Percentiles rank a stretch among this genome's conserved stretches.
Evolutionary conservation across 2,113 vertebrate genomes (phyloP).

Genomic region (Hemibagrus wyckioides): DNA sequence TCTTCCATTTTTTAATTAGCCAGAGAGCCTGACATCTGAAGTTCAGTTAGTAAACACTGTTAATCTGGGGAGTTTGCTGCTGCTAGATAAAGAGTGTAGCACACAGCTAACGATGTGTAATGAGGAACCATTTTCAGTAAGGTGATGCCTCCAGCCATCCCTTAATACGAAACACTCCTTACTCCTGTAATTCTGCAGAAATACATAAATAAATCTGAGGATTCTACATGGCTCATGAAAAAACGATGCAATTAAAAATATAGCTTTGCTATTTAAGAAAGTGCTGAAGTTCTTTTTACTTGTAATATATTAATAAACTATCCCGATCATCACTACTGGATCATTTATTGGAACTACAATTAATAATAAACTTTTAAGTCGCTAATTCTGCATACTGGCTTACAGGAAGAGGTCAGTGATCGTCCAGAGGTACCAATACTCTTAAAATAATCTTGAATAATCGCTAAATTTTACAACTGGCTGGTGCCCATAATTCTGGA

Average conservation of each 20-base stretch:
- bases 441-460: neutral
- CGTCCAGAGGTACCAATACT: neutral
- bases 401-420: neutral
- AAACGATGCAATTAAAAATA: neutral
- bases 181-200: conserved; percentile 3
- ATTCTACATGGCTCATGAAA: neutral
- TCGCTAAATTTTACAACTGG: neutral
- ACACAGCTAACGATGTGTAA: neutral
- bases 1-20: conserved; percentile 31
- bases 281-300: neutral
- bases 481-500: neutral
- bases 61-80: neutral
- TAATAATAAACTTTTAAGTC: neutral
- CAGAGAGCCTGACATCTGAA: neutral
- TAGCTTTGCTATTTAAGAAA: neutral
- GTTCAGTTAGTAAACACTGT: neutral
- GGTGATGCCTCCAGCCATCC: neutral
- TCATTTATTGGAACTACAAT: neutral
- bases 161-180: neutral
- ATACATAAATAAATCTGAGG: neutral
- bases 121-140: neutral
- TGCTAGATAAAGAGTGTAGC: neutral
- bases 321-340: neutral
- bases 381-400: neutral
- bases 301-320: no score